phyloP scores from a whole-genome alignment of 1,140 invertebrate species.

The Frieseomelitta varia region DNA sequence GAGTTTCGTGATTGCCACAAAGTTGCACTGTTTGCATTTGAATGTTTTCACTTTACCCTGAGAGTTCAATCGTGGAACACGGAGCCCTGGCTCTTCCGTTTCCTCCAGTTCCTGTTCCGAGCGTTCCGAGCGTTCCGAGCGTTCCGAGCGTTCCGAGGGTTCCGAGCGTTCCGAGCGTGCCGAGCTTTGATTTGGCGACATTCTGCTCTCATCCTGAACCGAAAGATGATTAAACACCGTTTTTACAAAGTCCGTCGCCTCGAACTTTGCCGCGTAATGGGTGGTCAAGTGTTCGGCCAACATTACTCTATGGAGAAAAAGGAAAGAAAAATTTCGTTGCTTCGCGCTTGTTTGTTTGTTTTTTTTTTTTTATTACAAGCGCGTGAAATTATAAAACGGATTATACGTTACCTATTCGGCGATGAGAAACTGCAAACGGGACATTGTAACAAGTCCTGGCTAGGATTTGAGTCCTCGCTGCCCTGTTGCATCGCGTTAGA shows the following conservation, averaged over 20 bases:
- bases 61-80: constrained; percentile 89
- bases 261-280: constrained; percentile 52
- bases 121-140: constrained; percentile 47
- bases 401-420: constrained; percentile 62
- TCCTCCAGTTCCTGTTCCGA: constrained; percentile 80
- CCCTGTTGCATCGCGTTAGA: constrained; percentile 42
- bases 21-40: constrained; percentile 96
- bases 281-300: constrained; percentile 61
- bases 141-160: constrained; percentile 48
- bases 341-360: neutral
- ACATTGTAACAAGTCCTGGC: constrained; percentile 53
- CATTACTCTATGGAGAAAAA: constrained; percentile 47
- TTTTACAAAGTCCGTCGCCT: constrained; percentile 42
- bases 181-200: constrained; percentile 31
- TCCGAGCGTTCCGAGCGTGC: constrained; percentile 53
- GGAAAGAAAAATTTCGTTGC: neutral
- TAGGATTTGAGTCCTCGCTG: neutral
- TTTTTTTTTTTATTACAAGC: neutral
- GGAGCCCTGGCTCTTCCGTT: constrained; percentile 85
- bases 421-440: constrained; percentile 60
- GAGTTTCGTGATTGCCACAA: constrained; percentile 91
- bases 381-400: neutral
- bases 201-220: constrained; percentile 15
- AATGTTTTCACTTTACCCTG: constrained; percentile 94
- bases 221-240: constrained; percentile 38